Conservation (phyloP, 2,888 invertebrate genomes). For the Drosophila antonietae region DNA sequence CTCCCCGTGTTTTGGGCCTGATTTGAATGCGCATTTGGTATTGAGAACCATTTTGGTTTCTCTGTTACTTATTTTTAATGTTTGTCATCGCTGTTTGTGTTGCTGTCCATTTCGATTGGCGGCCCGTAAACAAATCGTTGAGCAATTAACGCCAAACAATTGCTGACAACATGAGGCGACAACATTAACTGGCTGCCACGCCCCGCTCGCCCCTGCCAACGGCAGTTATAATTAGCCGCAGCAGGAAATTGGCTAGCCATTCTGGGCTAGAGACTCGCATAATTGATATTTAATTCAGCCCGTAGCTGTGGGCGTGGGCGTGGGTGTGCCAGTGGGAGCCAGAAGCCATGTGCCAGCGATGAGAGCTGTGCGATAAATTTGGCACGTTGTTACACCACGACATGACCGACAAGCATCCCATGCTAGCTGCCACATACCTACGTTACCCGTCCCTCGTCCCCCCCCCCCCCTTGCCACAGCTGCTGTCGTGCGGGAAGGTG, state of each 20-base stretch:
- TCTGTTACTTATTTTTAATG: constrained; percentile 32
- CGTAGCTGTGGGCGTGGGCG: constrained; percentile 7
- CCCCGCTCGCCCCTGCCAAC: not conserved
- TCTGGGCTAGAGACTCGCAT: constrained; percentile 42
- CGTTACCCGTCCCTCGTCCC: not conserved
- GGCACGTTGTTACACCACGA: constrained; percentile 52
- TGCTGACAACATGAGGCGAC: constrained; percentile 47
- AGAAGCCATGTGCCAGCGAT: constrained; percentile 36
- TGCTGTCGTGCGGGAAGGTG: constrained; percentile 72
- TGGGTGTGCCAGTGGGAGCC: constrained; percentile 23
- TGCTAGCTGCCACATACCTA: not conserved
- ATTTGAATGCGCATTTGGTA: constrained; percentile 73
- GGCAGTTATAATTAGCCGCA: constrained; percentile 57
- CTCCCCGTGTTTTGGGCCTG: constrained; percentile 41
- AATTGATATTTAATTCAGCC: constrained; percentile 53
- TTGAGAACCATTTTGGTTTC: constrained; percentile 54
- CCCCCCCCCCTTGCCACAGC: not conserved
- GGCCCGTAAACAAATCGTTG: constrained; percentile 73
- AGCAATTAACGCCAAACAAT: constrained; percentile 68
- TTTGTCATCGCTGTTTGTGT: constrained; percentile 31
- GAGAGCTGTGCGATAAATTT: constrained; percentile 41
- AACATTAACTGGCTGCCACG: constrained; percentile 38
- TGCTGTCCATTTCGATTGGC: constrained; percentile 66
- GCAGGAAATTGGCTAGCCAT: constrained; percentile 66
- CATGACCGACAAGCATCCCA: constrained; percentile 46